Conservation (phyloP, 1,140 invertebrate genomes). For the Anoplophora glabripennis region DNA sequence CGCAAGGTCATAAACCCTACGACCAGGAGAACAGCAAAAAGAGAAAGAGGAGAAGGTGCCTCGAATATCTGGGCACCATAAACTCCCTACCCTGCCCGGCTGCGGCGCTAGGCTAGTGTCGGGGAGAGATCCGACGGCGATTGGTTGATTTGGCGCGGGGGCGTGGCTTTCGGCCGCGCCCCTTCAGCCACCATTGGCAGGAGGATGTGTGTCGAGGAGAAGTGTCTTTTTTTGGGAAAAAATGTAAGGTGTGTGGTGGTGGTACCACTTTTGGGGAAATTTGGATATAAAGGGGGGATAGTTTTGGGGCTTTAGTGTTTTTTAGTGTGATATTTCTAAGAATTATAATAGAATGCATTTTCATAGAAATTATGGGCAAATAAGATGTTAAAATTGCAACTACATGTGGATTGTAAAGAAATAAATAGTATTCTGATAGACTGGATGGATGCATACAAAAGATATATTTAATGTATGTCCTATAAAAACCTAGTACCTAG, state of each 20-base stretch:
- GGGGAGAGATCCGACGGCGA: not conserved
- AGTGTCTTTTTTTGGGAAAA: not conserved
- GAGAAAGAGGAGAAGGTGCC: not conserved
- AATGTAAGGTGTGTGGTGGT: not conserved
- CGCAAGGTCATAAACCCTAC: conserved; percentile 13
- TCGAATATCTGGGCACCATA: too few species aligned
- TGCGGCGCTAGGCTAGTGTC: not conserved
- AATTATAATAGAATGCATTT: not conserved
- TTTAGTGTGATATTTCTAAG: not conserved
- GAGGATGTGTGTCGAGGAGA: not conserved
- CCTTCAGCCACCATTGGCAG: conserved; percentile 3
- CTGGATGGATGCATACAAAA: too few species aligned
- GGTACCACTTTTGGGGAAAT: not conserved
- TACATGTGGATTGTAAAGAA: too few species aligned
- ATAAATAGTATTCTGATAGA: too few species aligned
- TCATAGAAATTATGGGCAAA: too few species aligned
- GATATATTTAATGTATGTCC: too few species aligned
- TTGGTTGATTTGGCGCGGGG: not conserved
- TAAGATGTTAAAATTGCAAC: too few species aligned
- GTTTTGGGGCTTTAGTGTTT: not conserved
- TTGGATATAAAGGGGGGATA: not conserved
- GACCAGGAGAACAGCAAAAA: not conserved
- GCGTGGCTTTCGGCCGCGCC: not conserved
- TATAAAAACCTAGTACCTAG: too few species aligned
- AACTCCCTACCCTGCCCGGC: not conserved